phyloP scores from a whole-genome alignment of 2,888 invertebrate species.

The Pandemis heparana region DNA sequence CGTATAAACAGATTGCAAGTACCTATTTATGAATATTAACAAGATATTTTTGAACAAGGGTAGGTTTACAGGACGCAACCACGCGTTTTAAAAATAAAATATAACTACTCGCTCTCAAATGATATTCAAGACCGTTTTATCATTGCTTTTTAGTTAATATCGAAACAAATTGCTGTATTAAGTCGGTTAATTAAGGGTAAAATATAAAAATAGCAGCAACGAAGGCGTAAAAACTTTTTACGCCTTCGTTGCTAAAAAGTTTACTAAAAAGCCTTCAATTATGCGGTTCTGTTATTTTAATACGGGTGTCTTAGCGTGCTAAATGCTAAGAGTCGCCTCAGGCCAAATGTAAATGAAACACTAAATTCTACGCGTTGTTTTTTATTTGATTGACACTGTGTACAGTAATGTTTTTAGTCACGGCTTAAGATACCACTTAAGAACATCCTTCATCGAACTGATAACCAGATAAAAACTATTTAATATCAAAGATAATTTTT shows the following conservation, averaged over 20 bases:
- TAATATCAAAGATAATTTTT: no score
- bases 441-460: no score
- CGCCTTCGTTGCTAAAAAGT: no score
- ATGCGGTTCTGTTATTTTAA: slow-evolving; percentile 11
- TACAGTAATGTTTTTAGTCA: not conserved
- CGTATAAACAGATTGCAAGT: no score
- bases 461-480: no score
- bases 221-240: no score
- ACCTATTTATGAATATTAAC: no score
- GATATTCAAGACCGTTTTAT: not conserved
- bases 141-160: not conserved
- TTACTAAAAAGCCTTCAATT: slow-evolving; percentile 15
- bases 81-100: slow-evolving; percentile 1
- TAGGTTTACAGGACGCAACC: not conserved
- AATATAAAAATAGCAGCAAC: slow-evolving; percentile 1
- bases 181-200: slow-evolving; percentile 8
- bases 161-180: not conserved
- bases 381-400: slow-evolving; percentile 11
- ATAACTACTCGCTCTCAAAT: not conserved
- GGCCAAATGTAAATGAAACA: not conserved
- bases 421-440: no score
- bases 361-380: not conserved
- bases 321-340: slow-evolving; percentile 17
- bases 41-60: no score
- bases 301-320: slow-evolving; percentile 25